Base-by-base conservation (phyloP, 2,888 invertebrate species). In the Ommatoiulus sabulosus region DNA sequence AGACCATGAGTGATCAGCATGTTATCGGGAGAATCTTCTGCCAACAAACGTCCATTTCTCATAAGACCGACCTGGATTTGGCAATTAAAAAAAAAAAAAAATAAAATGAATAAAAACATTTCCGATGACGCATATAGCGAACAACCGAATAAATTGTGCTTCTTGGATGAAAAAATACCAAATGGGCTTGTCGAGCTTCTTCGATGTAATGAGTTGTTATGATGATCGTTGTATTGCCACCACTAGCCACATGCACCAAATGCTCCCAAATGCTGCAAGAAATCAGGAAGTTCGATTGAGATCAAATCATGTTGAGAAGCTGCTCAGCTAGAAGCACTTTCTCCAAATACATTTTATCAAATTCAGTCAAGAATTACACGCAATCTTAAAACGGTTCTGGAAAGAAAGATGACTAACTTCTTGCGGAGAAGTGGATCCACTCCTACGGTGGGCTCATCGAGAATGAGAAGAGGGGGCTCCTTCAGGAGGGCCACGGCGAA, bases 171-270 rank as follows among this genome's bases (percentile, higher is more conserved):
- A n/a, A 15, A 87, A 24, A 84, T 88, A 86, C 88, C 44, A 44
- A 20, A 84, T 91, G 89, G 3, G 91, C 91, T 89, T 92, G 92
- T 80, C 92, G 90, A 43, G 98, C 98, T 93, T 98, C 98, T 93
- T 98, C 98, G 90, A 98, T 98, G 92, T 98, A 98, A 95, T 98
- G 97, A 92, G 98, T 97, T 90, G 98, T 98, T 89, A 98, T 97
- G 89, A 98, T 97, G 91, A 98, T 98, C 35, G 98, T 98, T 93
- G 97, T 98, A 93, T 96, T 96, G 72, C 97, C 96, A 90, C 96
- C 96, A 93, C 96, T 96, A 91, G 97, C 97, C 92, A 98, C 96
- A 92, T 96, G 95, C 89, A 97, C 96, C 92, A 98, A 94, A 92
- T 98, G 97, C 91, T 96, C 97, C 98, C 98, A 98, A 92, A 98